A percentile compares a stretch with the other conserved stretches of the same genome.
Evolutionary conservation across 2,113 vertebrate species (phyloP).

Genomic region (Chitala chitala): DNA sequence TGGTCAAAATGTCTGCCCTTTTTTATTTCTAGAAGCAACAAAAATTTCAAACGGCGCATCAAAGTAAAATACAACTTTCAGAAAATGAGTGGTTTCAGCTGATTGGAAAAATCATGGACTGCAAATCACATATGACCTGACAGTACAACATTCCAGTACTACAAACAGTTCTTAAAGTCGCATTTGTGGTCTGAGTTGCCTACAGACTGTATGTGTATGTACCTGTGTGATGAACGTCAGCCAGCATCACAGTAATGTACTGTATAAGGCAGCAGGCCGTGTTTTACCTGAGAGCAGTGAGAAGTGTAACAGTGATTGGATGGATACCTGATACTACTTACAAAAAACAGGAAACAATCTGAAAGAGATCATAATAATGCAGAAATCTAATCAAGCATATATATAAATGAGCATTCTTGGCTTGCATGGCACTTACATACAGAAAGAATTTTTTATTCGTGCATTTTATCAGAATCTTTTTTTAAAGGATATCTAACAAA

Average conservation of each 20-base stretch:
- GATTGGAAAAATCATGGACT: no score
- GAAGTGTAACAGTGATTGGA: constrained; percentile 58
- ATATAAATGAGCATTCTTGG: not conserved
- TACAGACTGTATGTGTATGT: no score
- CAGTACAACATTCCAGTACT: not conserved
- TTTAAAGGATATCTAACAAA: not conserved
- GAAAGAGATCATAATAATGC: no score
- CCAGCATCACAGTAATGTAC: not conserved
- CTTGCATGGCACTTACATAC: not conserved
- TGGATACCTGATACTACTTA: constrained; percentile 57
- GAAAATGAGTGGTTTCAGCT: no score
- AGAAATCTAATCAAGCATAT: no score
- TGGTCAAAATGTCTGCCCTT: no score
- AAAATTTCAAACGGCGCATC: no score
- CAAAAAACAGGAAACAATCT: constrained; percentile 37
- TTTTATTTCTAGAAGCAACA: no score
- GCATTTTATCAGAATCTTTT: not conserved
- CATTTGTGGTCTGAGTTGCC: no score
- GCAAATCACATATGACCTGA: no score
- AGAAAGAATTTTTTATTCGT: not conserved
- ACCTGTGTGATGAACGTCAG: not conserved
- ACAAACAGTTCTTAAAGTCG: no score
- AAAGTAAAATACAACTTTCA: no score
- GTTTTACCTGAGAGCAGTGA: not conserved
- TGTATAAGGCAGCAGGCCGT: not conserved